Base-by-base conservation (phyloP, 1,140 invertebrate genomes). In the Nilaparvata lugens region DNA sequence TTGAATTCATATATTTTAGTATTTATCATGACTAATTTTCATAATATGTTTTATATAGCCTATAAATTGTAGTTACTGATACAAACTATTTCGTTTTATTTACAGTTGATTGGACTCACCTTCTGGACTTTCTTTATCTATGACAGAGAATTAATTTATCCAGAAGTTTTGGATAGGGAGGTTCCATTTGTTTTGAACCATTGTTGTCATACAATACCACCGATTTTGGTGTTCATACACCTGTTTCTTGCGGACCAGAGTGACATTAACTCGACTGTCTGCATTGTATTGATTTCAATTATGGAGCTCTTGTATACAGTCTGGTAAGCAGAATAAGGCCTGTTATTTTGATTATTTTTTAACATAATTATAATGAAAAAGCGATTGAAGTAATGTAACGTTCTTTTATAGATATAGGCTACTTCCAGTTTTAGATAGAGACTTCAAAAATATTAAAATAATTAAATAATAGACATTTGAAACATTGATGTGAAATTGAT, bases 181-280 rank as follows among this genome's bases (percentile, higher is more conserved):
- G 77, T 85, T 57, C 84, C 85, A 28, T 68, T 71, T 61, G 86
- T 84, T 83, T 73, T 87, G 60, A 89, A 89, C 70, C 85, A 87
- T 70, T 78, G 81, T 21, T 78, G 86, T 61, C 81, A 83, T 45
- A 38, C 56, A 3, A 24, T 58, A n/a, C 56, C 56, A 11, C 19
- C 38, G 6, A 19, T 38, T 4, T 19, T 58, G 14, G 19, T 58
- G 23, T 43, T 58, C 14, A 23, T 58, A 1, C 56, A 58, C 28
- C 4, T 58, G 19, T 42, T 58, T 9, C 11, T 58, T 3, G n/a
- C 31, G 1, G 25, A 28, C 5, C 21, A 43, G 11, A 19, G 38
- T n/a, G 38, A 43, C 13, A 28, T 38, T 4, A 21, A 28, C 21
- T 13, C 18, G 9, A 58, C 16, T 24, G 23, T 38, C 4, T 38